Conservation (phyloP, 2,113 vertebrate genomes). For the Prunella himalayana region DNA sequence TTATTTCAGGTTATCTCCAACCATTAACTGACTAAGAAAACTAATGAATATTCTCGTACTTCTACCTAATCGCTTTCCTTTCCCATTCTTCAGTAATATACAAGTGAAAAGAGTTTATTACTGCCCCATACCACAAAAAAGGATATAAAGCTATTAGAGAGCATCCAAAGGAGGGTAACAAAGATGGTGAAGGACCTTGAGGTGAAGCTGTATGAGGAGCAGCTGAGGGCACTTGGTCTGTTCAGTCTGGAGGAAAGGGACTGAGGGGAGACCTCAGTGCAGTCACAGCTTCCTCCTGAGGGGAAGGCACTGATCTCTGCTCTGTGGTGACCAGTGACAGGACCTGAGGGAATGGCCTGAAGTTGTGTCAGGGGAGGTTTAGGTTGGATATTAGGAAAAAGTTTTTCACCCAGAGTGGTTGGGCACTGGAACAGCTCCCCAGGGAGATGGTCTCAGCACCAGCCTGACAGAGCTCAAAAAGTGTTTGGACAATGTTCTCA, state of each 20-base stretch:
- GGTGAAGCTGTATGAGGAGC: fast-evolving
- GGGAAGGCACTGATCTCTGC: background rate
- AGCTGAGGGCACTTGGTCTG: background rate
- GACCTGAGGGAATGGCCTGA: fast-evolving
- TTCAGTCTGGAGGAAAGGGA: background rate
- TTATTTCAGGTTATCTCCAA: background rate
- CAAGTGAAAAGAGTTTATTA: background rate
- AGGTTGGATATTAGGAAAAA: background rate
- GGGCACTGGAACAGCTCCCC: background rate
- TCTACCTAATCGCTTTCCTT: background rate
- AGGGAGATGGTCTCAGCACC: background rate
- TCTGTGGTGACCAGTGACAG: background rate
- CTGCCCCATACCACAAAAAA: background rate
- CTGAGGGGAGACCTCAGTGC: background rate
- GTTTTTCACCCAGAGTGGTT: fast-evolving
- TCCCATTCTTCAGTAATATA: background rate
- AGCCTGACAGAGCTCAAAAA: background rate
- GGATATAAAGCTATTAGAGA: background rate
- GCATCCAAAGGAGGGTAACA: background rate
- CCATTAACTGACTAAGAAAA: background rate
- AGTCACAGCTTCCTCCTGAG: fast-evolving
- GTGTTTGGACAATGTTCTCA: background rate
- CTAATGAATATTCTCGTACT: background rate
- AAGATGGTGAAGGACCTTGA: background rate
- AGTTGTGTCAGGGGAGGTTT: background rate